phyloP scores from a whole-genome alignment of 2,113 vertebrate species.

The Bucco capensis region DNA sequence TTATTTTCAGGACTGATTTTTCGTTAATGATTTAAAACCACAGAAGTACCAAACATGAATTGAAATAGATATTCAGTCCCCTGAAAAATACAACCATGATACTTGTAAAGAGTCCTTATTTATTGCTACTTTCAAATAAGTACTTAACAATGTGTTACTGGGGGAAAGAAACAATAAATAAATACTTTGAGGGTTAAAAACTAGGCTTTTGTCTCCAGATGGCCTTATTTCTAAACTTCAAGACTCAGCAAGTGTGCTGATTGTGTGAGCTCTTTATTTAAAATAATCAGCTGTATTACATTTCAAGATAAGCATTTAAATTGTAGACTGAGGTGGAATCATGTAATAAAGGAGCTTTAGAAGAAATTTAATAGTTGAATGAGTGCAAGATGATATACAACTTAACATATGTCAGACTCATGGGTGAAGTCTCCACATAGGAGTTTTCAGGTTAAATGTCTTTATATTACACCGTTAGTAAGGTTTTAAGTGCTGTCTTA shows the following conservation, averaged over 20 bases:
- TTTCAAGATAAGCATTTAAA: constrained; percentile 15
- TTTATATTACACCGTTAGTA: not conserved
- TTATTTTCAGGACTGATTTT: not conserved
- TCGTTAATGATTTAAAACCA: not conserved
- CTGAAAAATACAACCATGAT: not conserved
- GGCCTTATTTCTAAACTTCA: not conserved
- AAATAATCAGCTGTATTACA: not conserved
- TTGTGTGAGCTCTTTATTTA: not conserved
- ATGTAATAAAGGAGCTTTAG: not conserved
- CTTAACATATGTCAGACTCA: not conserved
- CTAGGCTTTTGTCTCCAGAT: not conserved
- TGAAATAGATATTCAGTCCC: not conserved
- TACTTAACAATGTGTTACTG: not conserved
- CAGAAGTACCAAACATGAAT: not conserved
- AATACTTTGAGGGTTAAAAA: not conserved
- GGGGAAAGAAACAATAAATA: not conserved
- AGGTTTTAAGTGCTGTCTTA: not conserved
- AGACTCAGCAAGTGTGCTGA: not conserved
- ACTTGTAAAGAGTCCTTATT: not conserved
- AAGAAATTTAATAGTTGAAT: not conserved
- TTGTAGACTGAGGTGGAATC: not conserved
- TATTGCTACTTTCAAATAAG: not conserved
- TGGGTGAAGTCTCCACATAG: not conserved
- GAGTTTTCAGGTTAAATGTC: not conserved
- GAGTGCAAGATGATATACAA: not conserved